Evolutionary conservation across 2,888 invertebrate genomes (phyloP), one percentile per base, ranked within the genome.

Genomic region (Vanessa cardui): DNA sequence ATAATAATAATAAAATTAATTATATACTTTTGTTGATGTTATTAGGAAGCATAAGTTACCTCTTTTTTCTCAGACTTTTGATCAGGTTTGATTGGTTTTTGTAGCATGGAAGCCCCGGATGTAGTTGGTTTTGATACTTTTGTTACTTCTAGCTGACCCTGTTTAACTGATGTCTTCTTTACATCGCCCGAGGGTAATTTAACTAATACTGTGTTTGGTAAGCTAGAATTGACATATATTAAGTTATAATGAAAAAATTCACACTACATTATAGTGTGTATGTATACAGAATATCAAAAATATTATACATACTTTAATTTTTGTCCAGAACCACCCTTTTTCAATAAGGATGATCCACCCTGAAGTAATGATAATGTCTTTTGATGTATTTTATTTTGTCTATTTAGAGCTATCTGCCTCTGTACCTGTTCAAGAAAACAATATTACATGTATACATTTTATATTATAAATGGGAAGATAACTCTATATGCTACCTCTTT

Each of bases 371-470:
- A 96, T 75, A 96, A 90, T 54, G 96, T 96, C 78, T 95, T 94
- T 73, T 92, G 91, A 81, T 96, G 96, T 74, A 95, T 95, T 83
- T 95, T 95, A 76, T 94, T 94, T 81, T 96, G 95, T 66, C 95
- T 89, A 83, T 96, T 96, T 62, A 96, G 93, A 46, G 96, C 95
- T 75, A 96, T 96, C 84, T 97, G 96, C 76, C 96, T 94, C 85
- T 97, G 96, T 58, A 96, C 95, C 92, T 92, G 83, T 61, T 64
- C 64, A 15, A 45, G 18, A 16, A 50, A 39, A 56, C 18, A 7
- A 18, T 3, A 12, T 39, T 1, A 39, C 1, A 12, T 39, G 12
- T 39, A 39, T 39, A n/a, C n/a, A n/a, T n/a, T n/a, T n/a, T n/a
- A 39, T 12, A 39, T 39, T 9, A 12, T 39, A 26, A 26, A 26